A percentile compares a stretch with the other conserved stretches of the same genome.
phyloP scores from a whole-genome alignment of 2,888 invertebrate genomes.

The Xanthostigma xanthostigma region DNA sequence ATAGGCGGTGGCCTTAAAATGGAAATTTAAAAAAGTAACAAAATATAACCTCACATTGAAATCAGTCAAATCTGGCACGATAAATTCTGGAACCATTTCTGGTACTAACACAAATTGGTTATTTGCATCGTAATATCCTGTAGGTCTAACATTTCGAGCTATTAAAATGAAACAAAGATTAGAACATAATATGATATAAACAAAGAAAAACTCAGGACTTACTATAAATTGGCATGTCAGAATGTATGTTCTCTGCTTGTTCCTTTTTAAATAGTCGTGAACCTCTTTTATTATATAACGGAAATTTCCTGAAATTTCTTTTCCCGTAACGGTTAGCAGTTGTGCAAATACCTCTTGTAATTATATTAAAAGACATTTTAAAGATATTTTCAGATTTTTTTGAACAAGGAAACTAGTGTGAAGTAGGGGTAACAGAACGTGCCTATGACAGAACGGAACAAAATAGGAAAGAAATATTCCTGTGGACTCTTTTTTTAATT shows the following conservation, averaged over 20 bases:
- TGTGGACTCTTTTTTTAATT: no score
- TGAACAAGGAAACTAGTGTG: no score
- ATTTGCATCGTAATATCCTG: constrained; percentile 37
- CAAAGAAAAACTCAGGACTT: constrained; percentile 18
- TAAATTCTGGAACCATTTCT: constrained; percentile 82
- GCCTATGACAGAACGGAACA: no score
- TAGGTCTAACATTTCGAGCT: constrained; percentile 53
- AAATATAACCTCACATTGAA: constrained; percentile 39
- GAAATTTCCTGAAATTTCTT: constrained; percentile 70
- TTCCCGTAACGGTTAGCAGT: constrained; percentile 43
- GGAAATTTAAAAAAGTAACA: no score
- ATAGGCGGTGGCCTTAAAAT: no score
- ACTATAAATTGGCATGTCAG: constrained; percentile 52
- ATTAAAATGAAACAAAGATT: constrained; percentile 15
- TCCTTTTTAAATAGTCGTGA: constrained; percentile 45
- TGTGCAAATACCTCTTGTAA: constrained; percentile 35
- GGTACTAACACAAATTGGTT: constrained; percentile 48
- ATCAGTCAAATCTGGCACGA: constrained; percentile 77
- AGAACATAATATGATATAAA: constrained; percentile 7
- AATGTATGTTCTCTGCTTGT: constrained; percentile 39
- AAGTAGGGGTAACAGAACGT: no score
- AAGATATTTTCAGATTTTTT: neutral
- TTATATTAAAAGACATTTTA: constrained; percentile 12
- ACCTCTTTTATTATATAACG: constrained; percentile 61
- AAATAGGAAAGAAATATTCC: no score